Conservation (phyloP, 2,113 vertebrate genomes). For the Xyliphius kryptos region DNA sequence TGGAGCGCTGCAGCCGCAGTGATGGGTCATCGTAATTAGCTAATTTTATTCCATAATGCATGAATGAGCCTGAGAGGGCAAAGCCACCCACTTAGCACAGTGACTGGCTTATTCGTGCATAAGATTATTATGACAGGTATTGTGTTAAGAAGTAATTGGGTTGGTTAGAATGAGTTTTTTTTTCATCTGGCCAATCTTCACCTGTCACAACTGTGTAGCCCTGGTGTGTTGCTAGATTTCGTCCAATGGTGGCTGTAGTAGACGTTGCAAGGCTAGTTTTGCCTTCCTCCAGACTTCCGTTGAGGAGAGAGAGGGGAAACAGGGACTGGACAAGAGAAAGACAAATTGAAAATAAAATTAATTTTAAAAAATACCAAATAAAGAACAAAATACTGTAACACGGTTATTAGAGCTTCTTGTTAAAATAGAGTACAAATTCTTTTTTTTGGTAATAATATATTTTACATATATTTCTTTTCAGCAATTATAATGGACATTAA, state of each 20-base stretch:
- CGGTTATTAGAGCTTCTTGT: too few species aligned
- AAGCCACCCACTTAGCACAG: constrained; percentile 23
- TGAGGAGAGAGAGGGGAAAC: constrained; percentile 80
- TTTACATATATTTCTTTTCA: too few species aligned
- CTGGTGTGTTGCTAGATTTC: constrained; percentile 77
- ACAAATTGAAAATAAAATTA: background rate
- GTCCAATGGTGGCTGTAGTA: constrained; percentile 67
- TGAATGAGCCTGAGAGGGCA: constrained; percentile 27
- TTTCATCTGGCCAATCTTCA: constrained; percentile 45
- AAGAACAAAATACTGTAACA: background rate
- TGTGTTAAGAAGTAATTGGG: too few species aligned
- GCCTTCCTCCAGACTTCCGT: constrained; percentile 71
- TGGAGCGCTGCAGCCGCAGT: too few species aligned
- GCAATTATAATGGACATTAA: too few species aligned
- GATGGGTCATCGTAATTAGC: too few species aligned
- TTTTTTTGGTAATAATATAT: too few species aligned
- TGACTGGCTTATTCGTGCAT: too few species aligned
- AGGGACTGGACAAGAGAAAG: constrained; percentile 62
- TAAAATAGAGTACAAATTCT: too few species aligned
- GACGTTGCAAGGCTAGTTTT: constrained; percentile 72
- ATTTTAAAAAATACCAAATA: too few species aligned
- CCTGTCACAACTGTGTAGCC: constrained; percentile 78
- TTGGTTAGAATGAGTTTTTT: constrained; percentile 1
- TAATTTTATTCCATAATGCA: too few species aligned
- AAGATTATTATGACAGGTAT: constrained; percentile 19